Base-by-base conservation (phyloP, 2,888 invertebrate species). In the Fragum sueziense region DNA sequence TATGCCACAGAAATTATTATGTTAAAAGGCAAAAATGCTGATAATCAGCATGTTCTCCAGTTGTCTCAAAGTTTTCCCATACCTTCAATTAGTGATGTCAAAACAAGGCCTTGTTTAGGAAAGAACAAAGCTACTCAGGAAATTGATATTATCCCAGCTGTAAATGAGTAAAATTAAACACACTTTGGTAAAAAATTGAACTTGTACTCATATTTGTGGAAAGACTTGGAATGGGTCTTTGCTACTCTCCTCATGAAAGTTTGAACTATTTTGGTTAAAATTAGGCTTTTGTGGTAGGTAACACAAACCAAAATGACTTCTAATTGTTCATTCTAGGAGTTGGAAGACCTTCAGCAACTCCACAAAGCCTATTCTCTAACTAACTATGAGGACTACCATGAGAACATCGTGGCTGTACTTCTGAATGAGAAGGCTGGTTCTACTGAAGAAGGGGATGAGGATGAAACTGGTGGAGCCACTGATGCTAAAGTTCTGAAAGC, bases 361-460 rank as follows among this genome's bases (percentile, higher is more conserved):
- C 82, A 85, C 47, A 78, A 81, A 34, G 78, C 82, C n/a, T 77
- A 87, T 69, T 75, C 77, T 25, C 41, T 76, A 51, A 57, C 80
- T 1, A 78, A 82, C 51, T 75, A 84, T 31, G 76, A 84, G n/a
- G 82, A 85, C 69, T 75, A 78, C 78, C 82, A 88, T 85, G 89
- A 89, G 76, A 90, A 90, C 73, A 82, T 91, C n/a, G 89, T 90
- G 17, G 67, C 79, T 37, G 88, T 90, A 62, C 74, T 90, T 65
- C 84, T 89, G 65, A 59, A 34, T 27, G 79, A 78, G 68, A 47
- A 65, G 47, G 51, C 75, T 34, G 51, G 51, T 29, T 54, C 59
- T 65, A 80, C 73, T 72, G 51, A 70, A 27, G 41, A 61, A 2
- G 70, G 72, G 17, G 79, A 82, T 33, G 80, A 85, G 31, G 76